Conservation (phyloP, 2,113 vertebrate genomes). For the Chaetops frenatus region DNA sequence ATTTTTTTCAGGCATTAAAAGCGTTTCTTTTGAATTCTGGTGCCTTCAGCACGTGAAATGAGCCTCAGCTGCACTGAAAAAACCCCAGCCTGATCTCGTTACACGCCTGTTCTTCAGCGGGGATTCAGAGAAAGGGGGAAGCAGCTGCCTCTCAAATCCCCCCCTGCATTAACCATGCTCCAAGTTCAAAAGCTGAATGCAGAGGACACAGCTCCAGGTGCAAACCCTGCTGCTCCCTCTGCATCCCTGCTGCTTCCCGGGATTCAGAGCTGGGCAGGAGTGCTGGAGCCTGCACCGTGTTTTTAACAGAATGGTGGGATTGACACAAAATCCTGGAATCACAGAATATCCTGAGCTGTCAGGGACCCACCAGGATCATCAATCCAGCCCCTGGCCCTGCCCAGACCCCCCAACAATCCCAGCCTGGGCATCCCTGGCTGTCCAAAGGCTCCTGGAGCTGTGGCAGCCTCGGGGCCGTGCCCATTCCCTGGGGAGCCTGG, state of each 20-base stretch:
- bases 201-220: not conserved
- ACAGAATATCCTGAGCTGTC: not conserved
- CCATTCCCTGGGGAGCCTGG: not conserved
- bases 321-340: not conserved
- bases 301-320: not conserved
- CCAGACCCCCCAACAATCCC: not conserved
- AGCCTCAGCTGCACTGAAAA: not conserved
- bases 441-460: not conserved
- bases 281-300: fast-evolving
- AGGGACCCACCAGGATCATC: too few relatives aligned
- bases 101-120: not conserved
- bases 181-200: not conserved
- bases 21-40: not conserved
- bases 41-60: slow-evolving; percentile 13
- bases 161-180: not conserved
- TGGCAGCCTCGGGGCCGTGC: not conserved
- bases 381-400: fast-evolving
- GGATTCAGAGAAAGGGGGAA: not conserved
- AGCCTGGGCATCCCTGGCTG: not conserved
- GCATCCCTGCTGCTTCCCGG: not conserved
- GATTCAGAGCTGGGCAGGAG: not conserved
- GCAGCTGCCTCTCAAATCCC: not conserved
- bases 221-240: not conserved
- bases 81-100: not conserved
- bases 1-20: slow-evolving; percentile 31